These are phyloP conservation scores for Bos indicus DNA, from an alignment of 2,113 vertebrate species.

Conservation along the genomic window DNA sequence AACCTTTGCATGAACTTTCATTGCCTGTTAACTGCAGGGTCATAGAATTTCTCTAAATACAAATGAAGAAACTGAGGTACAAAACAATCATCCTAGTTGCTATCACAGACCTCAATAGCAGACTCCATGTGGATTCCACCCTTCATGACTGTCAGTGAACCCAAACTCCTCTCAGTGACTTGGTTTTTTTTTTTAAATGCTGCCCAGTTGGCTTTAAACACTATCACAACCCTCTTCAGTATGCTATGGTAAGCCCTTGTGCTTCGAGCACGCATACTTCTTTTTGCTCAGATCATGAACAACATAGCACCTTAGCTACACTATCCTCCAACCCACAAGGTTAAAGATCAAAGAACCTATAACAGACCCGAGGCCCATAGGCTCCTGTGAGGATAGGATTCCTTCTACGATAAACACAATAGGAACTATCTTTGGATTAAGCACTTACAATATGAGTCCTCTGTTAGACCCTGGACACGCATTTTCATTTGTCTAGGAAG, in stretches of 20 bases:
- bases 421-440: background rate
- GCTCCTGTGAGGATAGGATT: background rate
- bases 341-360: background rate
- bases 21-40: background rate
- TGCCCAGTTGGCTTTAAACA: background rate
- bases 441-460: background rate
- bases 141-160: background rate
- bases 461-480: background rate
- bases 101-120: background rate
- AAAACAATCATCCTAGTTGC: background rate
- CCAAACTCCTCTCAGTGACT: background rate
- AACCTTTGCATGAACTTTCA: background rate
- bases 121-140: background rate
- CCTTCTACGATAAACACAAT: background rate
- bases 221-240: background rate
- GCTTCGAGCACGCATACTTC: background rate
- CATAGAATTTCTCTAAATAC: background rate
- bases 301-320: background rate
- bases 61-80: background rate
- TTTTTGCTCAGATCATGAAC: background rate
- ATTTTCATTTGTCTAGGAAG: background rate
- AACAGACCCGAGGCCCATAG: background rate
- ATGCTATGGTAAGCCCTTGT: rapidly evolving
- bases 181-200: background rate
- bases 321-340: background rate